A percentile compares a stretch with the other conserved stretches of the same genome.
phyloP scores from a whole-genome alignment of 1,140 invertebrate genomes.

The Schlechtendalia chinensis region DNA sequence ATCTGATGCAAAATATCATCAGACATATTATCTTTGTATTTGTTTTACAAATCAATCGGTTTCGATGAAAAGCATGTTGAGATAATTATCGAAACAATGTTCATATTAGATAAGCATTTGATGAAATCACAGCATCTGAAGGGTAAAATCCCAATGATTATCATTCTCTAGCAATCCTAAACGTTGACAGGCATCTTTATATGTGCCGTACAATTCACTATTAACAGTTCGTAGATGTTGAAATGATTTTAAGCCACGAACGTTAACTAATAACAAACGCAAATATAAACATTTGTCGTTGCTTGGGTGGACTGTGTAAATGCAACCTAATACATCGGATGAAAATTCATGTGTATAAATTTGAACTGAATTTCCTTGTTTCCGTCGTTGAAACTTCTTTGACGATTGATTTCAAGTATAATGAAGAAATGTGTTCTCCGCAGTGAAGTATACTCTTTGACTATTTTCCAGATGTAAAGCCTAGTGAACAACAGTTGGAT shows the following conservation, averaged over 20 bases:
- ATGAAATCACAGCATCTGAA: constrained; percentile 52
- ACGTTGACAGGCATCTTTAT: background rate
- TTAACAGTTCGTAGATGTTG: constrained; percentile 20
- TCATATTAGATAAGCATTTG: constrained; percentile 56
- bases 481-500: too few species aligned
- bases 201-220: background rate
- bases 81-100: constrained; percentile 56
- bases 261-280: too few species aligned
- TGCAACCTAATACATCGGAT: constrained; percentile 51
- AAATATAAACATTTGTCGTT: constrained; percentile 54
- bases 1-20: constrained; percentile 54
- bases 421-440: too few species aligned
- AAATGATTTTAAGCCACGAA: background rate
- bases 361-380: too few species aligned
- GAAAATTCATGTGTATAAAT: too few species aligned
- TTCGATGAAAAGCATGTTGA: constrained; percentile 54
- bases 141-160: constrained; percentile 54
- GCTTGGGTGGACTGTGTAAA: constrained; percentile 55
- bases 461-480: too few species aligned
- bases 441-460: too few species aligned
- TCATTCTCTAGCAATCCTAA: constrained; percentile 52
- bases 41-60: constrained; percentile 54
- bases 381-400: too few species aligned
- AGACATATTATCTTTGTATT: constrained; percentile 55
- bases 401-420: too few species aligned